These are phyloP conservation scores for Eristalis pertinax DNA, from an alignment of 2,888 invertebrate genomes.

Conservation along the genomic window DNA sequence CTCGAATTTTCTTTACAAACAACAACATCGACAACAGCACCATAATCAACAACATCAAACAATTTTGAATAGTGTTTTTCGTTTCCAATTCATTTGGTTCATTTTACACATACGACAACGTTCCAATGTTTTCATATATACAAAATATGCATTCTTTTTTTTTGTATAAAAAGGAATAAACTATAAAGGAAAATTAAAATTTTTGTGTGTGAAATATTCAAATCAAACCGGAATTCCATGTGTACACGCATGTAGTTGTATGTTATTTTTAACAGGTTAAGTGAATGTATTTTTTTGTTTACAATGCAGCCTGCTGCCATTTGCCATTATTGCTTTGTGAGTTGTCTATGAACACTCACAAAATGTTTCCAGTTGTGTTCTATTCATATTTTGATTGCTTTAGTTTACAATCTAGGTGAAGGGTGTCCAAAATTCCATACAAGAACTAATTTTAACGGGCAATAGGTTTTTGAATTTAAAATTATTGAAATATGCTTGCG, in stretches of 20 bases:
- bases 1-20: conserved; percentile 60
- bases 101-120: conserved; percentile 54
- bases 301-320: neutral
- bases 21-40: conserved; percentile 73
- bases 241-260: neutral
- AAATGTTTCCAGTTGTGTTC: neutral
- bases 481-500: no score
- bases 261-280: neutral
- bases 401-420: neutral
- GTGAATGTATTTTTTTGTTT: neutral
- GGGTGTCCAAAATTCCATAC: no score
- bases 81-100: conserved; percentile 22
- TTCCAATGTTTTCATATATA: conserved; percentile 9
- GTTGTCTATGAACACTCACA: neutral
- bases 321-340: neutral
- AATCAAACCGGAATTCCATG: neutral
- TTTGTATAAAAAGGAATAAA: neutral
- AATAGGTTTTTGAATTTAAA: no score
- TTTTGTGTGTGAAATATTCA: neutral
- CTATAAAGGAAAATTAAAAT: neutral
- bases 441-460: no score
- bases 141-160: neutral
- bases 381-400: neutral
- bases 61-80: conserved; percentile 17
- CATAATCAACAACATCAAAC: conserved; percentile 70